Percentiles rank a stretch among this genome's conserved stretches.
Evolutionary conservation across 2,113 vertebrate species (phyloP).

Genomic region (Neogobius melanostomus): DNA sequence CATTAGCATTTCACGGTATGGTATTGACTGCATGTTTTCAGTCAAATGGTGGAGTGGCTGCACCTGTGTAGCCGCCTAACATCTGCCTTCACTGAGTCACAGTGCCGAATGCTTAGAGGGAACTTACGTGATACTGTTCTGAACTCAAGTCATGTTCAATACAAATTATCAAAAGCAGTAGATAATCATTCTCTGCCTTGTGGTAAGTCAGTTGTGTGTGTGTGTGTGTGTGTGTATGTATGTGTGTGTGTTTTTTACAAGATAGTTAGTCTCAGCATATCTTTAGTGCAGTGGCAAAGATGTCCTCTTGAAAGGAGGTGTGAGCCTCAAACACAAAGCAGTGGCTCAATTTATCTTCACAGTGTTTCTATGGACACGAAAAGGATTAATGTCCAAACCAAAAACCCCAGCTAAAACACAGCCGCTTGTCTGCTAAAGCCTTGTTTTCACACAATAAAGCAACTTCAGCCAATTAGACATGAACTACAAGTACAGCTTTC

Average conservation of each 20-base stretch:
- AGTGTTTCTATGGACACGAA: too few species aligned
- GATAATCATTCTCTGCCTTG: neutral
- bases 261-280: constrained; percentile 32
- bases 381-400: too few species aligned
- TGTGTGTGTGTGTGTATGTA: neutral
- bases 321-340: constrained; percentile 17
- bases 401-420: too few species aligned
- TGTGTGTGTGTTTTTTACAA: constrained; percentile 6
- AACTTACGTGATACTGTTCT: neutral
- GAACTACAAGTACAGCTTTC: too few species aligned
- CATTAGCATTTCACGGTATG: too few species aligned
- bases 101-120: neutral
- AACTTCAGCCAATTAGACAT: too few species aligned
- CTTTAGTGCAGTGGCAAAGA: constrained; percentile 31
- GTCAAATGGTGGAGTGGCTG: neutral
- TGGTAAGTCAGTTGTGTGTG: too few species aligned
- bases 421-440: too few species aligned
- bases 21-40: neutral
- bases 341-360: neutral
- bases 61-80: neutral
- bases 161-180: neutral
- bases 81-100: neutral
- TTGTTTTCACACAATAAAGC: too few species aligned
- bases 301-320: constrained; percentile 40
- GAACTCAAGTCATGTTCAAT: neutral